These are phyloP conservation scores for Penaeus monodon DNA, from an alignment of 2,888 invertebrate genomes.

Conservation along the genomic window DNA sequence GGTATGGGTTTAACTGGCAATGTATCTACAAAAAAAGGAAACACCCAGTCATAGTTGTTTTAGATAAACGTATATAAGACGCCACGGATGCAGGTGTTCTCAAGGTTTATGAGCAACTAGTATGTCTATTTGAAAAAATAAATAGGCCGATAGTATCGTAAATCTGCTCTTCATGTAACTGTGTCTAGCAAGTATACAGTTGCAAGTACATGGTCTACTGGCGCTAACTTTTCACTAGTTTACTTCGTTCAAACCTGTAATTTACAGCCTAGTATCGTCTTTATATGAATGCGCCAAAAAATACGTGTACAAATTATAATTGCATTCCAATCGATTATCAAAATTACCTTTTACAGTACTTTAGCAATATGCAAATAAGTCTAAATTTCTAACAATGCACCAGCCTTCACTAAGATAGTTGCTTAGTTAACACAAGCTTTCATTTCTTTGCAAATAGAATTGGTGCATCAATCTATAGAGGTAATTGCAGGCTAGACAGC, in stretches of 20 bases:
- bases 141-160: conserved; percentile 8
- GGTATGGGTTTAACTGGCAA: conserved; percentile 1
- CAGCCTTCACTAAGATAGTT: conserved; percentile 35
- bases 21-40: conserved; percentile 33
- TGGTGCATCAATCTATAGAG: conserved; percentile 24
- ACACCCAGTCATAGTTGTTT: background rate
- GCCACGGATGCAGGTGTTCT: background rate
- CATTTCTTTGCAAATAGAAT: conserved; percentile 4
- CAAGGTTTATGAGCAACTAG: conserved; percentile 31
- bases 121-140: conserved; percentile 33
- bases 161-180: conserved; percentile 16
- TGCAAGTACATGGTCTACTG: conserved; percentile 28
- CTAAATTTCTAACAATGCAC: conserved; percentile 35
- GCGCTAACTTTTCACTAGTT: conserved; percentile 29
- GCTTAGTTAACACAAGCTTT: conserved; percentile 36
- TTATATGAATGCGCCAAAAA: conserved; percentile 27
- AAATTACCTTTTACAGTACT: conserved; percentile 45
- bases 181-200: conserved; percentile 12
- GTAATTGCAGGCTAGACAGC: conserved; percentile 23
- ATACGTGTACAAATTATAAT: conserved; percentile 24
- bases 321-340: conserved; percentile 36
- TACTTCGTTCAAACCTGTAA: conserved; percentile 17
- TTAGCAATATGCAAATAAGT: conserved; percentile 39
- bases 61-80: background rate
- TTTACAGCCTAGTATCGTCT: background rate